phyloP scores from a whole-genome alignment of 1,140 invertebrate species.

The Linepithema humile region DNA sequence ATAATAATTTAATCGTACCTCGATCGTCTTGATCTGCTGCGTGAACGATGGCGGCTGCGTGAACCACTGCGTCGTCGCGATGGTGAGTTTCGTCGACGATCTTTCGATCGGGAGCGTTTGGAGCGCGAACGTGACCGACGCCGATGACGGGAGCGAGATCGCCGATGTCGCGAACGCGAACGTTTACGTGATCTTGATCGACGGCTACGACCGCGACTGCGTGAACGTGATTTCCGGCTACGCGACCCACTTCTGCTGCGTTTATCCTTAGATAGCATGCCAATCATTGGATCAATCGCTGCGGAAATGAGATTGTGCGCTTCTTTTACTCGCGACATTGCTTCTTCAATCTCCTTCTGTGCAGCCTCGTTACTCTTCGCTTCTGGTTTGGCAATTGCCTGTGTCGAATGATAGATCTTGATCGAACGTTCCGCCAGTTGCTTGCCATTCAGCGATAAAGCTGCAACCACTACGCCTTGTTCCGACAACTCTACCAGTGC shows the following conservation, averaged over 20 bases:
- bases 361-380: conserved; percentile 97
- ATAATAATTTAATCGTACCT: conserved; percentile 6
- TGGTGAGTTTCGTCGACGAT: conserved; percentile 80
- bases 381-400: conserved; percentile 96
- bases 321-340: conserved; percentile 98
- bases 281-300: conserved; percentile 95
- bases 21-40: conserved; percentile 79
- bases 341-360: conserved; percentile 97
- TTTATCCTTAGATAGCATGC: conserved; percentile 93
- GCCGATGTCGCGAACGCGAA: conserved; percentile 87
- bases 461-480: conserved; percentile 94
- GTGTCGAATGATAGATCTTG: conserved; percentile 94
- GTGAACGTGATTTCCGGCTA: conserved; percentile 86
- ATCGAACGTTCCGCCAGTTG: conserved; percentile 81
- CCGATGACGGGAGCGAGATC: conserved; percentile 83
- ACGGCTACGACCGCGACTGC: conserved; percentile 85
- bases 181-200: conserved; percentile 84
- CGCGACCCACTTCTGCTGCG: conserved; percentile 87
- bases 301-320: conserved; percentile 97
- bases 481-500: conserved; percentile 98
- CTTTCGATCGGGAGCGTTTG: conserved; percentile 85
- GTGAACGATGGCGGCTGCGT: conserved; percentile 79
- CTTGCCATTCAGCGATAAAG: conserved; percentile 93
- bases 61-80: conserved; percentile 81
- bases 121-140: conserved; percentile 83